phyloP scores from a whole-genome alignment of 1,140 invertebrate species.

The Heliconius himera region DNA sequence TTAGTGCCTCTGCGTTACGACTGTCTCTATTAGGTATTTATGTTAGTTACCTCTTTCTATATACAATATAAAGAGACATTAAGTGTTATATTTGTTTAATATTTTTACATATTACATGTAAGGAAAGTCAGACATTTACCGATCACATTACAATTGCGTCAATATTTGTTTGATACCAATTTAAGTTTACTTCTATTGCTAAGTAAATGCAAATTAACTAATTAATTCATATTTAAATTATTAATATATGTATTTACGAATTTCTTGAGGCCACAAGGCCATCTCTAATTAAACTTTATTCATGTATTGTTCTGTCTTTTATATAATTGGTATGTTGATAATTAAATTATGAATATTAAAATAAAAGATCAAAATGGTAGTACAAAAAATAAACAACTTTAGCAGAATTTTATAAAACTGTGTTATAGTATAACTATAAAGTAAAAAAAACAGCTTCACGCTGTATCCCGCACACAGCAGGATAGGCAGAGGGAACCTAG shows the following conservation, averaged over 20 bases:
- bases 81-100: too few relatives aligned
- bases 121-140: too few relatives aligned
- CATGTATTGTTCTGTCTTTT: not conserved
- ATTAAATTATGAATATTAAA: slow-evolving; percentile 1
- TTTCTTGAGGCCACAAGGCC: not conserved
- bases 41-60: not conserved
- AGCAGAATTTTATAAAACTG: too few relatives aligned
- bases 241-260: not conserved
- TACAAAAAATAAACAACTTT: not conserved
- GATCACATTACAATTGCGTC: not conserved
- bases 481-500: too few relatives aligned
- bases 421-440: too few relatives aligned
- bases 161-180: not conserved
- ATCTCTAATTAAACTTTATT: not conserved
- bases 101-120: too few relatives aligned
- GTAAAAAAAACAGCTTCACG: too few relatives aligned
- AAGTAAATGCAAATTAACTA: not conserved
- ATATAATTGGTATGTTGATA: slow-evolving; percentile 3
- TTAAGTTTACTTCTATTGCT: not conserved
- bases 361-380: not conserved
- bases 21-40: too few relatives aligned
- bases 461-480: too few relatives aligned
- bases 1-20: too few relatives aligned
- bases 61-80: too few relatives aligned
- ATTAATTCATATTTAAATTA: not conserved